Conservation (phyloP, 2,888 invertebrate genomes). For the Cactoblastis cactorum region DNA sequence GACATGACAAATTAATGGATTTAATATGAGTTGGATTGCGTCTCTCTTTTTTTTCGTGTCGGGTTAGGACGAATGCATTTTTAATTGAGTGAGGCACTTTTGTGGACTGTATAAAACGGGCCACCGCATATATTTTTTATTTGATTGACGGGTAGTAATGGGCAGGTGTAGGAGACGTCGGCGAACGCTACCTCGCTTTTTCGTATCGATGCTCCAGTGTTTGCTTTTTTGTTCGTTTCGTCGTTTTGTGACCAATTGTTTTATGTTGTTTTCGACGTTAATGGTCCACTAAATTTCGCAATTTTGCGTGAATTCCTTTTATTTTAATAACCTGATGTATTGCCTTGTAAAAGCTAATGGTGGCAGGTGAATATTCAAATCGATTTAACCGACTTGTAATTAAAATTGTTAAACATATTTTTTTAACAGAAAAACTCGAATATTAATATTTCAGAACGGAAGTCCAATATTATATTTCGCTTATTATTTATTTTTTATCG, state of each 20-base stretch:
- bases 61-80: conserved; percentile 77
- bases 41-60: conserved; percentile 61
- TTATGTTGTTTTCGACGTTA: conserved; percentile 45
- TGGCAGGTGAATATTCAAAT: conserved; percentile 5
- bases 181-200: conserved; percentile 74
- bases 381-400: not conserved
- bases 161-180: conserved; percentile 69
- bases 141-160: conserved; percentile 78
- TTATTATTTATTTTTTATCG: not conserved
- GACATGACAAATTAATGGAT: conserved; percentile 80
- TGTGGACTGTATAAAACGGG: conserved; percentile 76
- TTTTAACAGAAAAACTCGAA: not conserved
- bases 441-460: not conserved
- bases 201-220: conserved; percentile 51
- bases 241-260: conserved; percentile 44
- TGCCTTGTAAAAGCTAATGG: conserved; percentile 1
- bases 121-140: conserved; percentile 76
- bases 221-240: conserved; percentile 56
- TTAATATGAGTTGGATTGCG: conserved; percentile 74
- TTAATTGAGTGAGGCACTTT: conserved; percentile 79
- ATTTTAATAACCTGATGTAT: conserved; percentile 17
- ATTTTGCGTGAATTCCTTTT: conserved; percentile 23
- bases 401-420: not conserved
- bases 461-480: not conserved
- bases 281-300: conserved; percentile 43